These are phyloP conservation scores for Drosophila athabasca DNA, from an alignment of 1,140 invertebrate species.

Conservation along the genomic window DNA sequence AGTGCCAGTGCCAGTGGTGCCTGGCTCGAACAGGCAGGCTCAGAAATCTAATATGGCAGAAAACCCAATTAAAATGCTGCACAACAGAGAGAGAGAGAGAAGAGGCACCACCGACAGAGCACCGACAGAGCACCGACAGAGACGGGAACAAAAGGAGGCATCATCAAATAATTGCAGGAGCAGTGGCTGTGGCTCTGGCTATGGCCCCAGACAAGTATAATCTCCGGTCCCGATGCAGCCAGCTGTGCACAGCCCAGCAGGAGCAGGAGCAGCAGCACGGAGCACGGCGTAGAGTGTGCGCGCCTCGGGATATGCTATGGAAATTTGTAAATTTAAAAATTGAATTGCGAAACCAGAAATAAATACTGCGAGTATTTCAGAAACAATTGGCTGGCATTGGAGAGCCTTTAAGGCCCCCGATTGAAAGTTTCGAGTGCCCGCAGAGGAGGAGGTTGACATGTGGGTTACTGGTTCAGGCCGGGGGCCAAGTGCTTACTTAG, in stretches of 20 bases:
- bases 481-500: slow-evolving; percentile 32
- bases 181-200: slow-evolving; percentile 1
- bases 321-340: too few relatives aligned
- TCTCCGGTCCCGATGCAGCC: slow-evolving; percentile 57
- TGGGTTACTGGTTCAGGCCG: slow-evolving; percentile 45
- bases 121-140: slow-evolving; percentile 32
- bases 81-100: slow-evolving; percentile 25
- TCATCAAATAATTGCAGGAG: slow-evolving; percentile 63
- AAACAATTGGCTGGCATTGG: background rate
- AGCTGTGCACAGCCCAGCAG: slow-evolving; percentile 35
- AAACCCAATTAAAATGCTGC: slow-evolving; percentile 74
- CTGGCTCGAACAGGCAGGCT: background rate
- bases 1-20: background rate
- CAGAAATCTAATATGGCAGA: slow-evolving; percentile 77
- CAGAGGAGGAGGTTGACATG: slow-evolving; percentile 16
- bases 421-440: background rate
- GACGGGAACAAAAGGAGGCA: slow-evolving; percentile 38
- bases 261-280: background rate
- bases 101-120: slow-evolving; percentile 29
- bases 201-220: slow-evolving; percentile 68
- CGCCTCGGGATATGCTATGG: slow-evolving; percentile 36
- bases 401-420: background rate
- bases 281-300: slow-evolving; percentile 2
- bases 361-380: background rate
- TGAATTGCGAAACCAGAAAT: slow-evolving; percentile 13